A percentile compares a stretch with the other conserved stretches of the same genome.
Conservation (phyloP, 2,888 invertebrate genomes). For the Cephus spinipes region DNA sequence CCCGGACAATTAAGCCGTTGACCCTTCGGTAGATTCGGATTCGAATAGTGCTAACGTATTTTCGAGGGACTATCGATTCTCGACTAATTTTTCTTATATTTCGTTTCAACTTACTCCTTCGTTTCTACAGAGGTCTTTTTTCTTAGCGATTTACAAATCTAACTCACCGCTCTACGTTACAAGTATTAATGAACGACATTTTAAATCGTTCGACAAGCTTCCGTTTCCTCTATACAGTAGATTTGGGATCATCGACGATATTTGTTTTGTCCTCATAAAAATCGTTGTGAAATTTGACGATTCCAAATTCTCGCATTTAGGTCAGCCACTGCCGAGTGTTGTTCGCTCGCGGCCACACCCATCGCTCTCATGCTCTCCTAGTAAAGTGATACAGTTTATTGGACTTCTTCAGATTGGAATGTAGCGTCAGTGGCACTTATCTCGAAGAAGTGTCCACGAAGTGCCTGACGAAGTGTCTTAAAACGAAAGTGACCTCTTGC, state of each 20-base stretch:
- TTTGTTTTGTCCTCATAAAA: neutral
- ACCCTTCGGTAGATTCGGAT: neutral
- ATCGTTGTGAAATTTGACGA: neutral
- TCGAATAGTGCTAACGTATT: neutral
- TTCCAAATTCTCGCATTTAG: neutral
- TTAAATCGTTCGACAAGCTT: too few species aligned
- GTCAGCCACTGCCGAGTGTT: neutral
- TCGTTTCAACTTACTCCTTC: neutral
- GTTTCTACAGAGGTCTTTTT: neutral
- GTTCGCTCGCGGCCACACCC: slow-evolving; percentile 13
- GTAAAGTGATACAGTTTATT: slow-evolving; percentile 64
- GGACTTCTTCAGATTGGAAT: slow-evolving; percentile 63
- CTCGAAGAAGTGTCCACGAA: slow-evolving; percentile 13
- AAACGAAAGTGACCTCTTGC: neutral
- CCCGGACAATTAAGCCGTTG: neutral
- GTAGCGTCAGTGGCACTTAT: slow-evolving; percentile 49
- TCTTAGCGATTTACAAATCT: neutral
- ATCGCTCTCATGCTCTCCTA: slow-evolving; percentile 51
- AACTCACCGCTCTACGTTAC: neutral
- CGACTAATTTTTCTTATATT: neutral
- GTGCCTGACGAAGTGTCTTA: neutral
- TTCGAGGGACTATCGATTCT: neutral
- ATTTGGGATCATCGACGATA: neutral
- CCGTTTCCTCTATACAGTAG: neutral
- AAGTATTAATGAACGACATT: neutral